Evolutionary conservation across 2,888 invertebrate genomes (phyloP).

Genomic region (Pollenia angustigena): DNA sequence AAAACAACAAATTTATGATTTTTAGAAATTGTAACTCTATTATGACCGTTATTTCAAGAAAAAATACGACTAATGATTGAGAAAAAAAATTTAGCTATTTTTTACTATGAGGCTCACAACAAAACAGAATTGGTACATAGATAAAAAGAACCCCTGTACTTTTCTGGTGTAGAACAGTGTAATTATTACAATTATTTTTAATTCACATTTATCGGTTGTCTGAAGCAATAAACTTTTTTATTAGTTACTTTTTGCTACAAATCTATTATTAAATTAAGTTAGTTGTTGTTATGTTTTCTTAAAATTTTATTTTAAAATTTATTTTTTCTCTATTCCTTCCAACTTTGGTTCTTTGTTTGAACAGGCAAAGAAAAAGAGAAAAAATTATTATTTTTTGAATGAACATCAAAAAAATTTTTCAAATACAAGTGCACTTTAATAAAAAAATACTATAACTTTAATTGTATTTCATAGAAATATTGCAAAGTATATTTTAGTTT

Average conservation of each 20-base stretch:
- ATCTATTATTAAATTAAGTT: constrained; percentile 12
- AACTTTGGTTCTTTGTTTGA: constrained; percentile 66
- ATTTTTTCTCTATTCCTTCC: constrained; percentile 35
- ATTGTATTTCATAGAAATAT: constrained; percentile 64
- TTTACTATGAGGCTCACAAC: too few relatives aligned
- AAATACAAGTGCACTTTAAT: constrained; percentile 69
- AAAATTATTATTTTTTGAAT: constrained; percentile 25
- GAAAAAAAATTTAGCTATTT: too few relatives aligned
- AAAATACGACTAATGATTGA: too few relatives aligned
- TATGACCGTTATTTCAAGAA: too few relatives aligned
- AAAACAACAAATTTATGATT: too few relatives aligned
- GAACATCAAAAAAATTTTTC: constrained; percentile 49
- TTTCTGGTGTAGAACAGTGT: too few relatives aligned
- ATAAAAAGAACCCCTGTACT: too few relatives aligned
- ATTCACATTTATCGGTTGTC: constrained; percentile 31
- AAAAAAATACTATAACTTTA: constrained; percentile 28
- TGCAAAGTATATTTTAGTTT: constrained; percentile 8
- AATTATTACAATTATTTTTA: constrained; percentile 12
- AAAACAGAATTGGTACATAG: too few relatives aligned
- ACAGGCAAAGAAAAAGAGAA: constrained; percentile 27
- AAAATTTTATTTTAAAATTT: constrained; percentile 25
- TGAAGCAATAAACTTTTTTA: constrained; percentile 16
- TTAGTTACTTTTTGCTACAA: constrained; percentile 5
- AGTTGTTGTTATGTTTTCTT: constrained; percentile 47
- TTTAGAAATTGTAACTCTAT: too few relatives aligned